Conservation (phyloP, 2,797 vertebrate species). For the Myoxocephalus aenaeus region DNA sequence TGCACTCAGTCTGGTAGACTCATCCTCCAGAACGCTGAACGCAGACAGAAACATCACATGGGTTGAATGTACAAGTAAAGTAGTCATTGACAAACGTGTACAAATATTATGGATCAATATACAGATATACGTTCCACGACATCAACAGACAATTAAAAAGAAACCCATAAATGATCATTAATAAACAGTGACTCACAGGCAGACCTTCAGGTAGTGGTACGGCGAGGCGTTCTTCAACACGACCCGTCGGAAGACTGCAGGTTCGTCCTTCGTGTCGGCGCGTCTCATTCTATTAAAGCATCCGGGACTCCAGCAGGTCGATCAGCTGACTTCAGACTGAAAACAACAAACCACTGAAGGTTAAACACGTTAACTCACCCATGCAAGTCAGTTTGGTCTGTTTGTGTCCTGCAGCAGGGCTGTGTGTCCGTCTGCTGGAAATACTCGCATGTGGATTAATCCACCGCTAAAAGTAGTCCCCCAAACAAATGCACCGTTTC, state of each 20-base stretch:
- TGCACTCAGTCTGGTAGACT: constrained; percentile 73
- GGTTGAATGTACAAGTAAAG: too few relatives aligned
- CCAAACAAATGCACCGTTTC: too few relatives aligned
- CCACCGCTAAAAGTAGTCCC: too few relatives aligned
- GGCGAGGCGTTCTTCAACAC: constrained; percentile 85
- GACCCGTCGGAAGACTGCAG: constrained; percentile 78
- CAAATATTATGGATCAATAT: too few relatives aligned
- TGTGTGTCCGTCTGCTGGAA: not conserved
- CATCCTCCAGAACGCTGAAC: constrained; percentile 80
- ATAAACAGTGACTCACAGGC: constrained; percentile 84
- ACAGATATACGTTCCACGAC: not conserved
- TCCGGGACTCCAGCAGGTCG: constrained; percentile 14
- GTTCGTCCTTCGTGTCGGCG: constrained; percentile 54
- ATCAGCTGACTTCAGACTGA: constrained; percentile 6
- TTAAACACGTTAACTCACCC: not conserved
- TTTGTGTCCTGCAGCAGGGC: not conserved
- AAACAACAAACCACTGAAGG: not conserved
- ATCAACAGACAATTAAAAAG: not conserved
- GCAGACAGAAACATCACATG: not conserved
- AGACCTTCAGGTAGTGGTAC: constrained; percentile 89
- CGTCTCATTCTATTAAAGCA: constrained; percentile 59
- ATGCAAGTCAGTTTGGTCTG: too few relatives aligned
- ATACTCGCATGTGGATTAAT: not conserved
- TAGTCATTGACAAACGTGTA: too few relatives aligned
- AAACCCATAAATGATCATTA: not conserved